Evolutionary conservation across 64 coral and sea anemone genomes (phyloP).

Genomic region (Exaiptasia diaphana): DNA sequence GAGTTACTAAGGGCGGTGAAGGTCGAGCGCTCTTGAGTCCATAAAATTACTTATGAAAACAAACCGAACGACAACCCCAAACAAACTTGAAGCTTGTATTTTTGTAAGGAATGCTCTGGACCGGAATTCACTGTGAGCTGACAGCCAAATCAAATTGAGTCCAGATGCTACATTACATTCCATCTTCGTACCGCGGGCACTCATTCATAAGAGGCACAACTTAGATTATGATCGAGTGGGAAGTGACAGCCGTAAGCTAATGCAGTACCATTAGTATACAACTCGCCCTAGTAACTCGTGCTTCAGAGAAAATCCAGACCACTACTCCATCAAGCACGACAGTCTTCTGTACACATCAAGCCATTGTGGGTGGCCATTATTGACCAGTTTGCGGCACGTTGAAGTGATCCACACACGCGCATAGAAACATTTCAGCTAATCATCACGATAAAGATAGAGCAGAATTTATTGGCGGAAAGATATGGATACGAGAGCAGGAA

Average conservation of each 20-base stretch:
- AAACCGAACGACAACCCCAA: conserved; percentile 87
- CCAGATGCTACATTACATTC: conserved; percentile 80
- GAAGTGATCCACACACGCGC: background rate
- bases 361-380: conserved; percentile 64
- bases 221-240: conserved; percentile 54
- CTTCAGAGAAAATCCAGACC: conserved; percentile 5
- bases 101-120: conserved; percentile 83
- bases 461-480: background rate
- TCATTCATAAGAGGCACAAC: conserved; percentile 36
- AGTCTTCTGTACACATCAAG: conserved; percentile 30
- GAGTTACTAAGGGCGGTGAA: no score
- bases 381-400: conserved; percentile 29
- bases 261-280: conserved; percentile 22
- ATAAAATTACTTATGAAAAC: conserved; percentile 97
- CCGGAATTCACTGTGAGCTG: conserved; percentile 79
- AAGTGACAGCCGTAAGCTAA: conserved; percentile 32
- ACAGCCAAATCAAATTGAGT: conserved; percentile 76
- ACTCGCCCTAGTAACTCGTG: conserved; percentile 11
- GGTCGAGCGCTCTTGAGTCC: conserved; percentile 19
- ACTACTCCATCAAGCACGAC: background rate
- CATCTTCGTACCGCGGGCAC: conserved; percentile 65
- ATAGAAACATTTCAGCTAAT: conserved; percentile 18
- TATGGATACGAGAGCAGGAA: background rate
- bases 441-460: background rate
- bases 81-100: conserved; percentile 98